A percentile compares a stretch with the other conserved stretches of the same genome.
These are phyloP conservation scores for Tiliqua scincoides DNA, from an alignment of 2,113 vertebrate species.

Conservation along the genomic window DNA sequence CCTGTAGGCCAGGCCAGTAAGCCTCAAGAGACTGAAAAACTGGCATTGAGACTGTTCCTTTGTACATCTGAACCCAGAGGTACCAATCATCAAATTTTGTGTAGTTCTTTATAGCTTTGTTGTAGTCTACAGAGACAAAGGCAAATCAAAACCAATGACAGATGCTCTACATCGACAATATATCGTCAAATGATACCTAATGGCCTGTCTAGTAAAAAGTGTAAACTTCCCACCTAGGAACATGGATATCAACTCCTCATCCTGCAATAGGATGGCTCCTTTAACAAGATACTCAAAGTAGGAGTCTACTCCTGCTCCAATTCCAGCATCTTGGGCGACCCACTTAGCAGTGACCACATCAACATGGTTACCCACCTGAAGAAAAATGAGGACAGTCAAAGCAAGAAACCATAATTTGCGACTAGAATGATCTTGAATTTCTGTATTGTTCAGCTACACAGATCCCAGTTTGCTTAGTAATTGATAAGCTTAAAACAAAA, in stretches of 20 bases:
- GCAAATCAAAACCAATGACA: constrained; percentile 18
- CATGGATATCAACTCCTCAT: constrained; percentile 91
- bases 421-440: neutral
- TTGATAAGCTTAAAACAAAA: neutral
- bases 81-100: constrained; percentile 99
- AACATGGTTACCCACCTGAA: constrained; percentile 96
- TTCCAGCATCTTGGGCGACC: constrained; percentile 97
- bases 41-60: constrained; percentile 97
- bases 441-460: neutral
- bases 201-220: neutral
- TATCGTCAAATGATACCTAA: neutral
- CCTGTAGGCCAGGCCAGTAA: constrained; percentile 98
- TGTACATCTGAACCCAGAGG: constrained; percentile 99
- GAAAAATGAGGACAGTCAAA: neutral
- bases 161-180: neutral
- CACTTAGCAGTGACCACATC: constrained; percentile 94
- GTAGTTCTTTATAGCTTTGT: constrained; percentile 94
- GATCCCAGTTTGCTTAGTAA: neutral
- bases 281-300: constrained; percentile 98
- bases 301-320: constrained; percentile 95
- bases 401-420: neutral
- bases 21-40: constrained; percentile 97
- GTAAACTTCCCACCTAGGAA: constrained; percentile 84
- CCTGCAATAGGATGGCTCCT: constrained; percentile 94
- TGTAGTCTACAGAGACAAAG: constrained; percentile 83